Base-by-base conservation (phyloP, 2,888 invertebrate genomes). In the Rhorus exstirpatorius region DNA sequence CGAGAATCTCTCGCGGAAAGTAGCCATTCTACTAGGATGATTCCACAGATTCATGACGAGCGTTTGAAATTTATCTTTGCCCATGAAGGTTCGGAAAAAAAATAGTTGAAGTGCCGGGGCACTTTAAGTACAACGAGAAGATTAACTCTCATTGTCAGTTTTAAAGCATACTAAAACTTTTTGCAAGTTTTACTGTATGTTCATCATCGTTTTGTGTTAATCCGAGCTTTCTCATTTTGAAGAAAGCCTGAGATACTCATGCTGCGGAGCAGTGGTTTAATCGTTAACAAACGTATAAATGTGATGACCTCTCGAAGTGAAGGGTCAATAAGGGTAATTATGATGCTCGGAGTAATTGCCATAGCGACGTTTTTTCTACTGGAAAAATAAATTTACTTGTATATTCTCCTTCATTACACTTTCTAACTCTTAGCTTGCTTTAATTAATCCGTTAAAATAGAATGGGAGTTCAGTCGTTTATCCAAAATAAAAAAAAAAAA, bases 41-140 rank as follows among this genome's bases (percentile, higher is more conserved):
- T 60, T 41, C 55, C n/a, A n/a, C n/a, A n/a, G n/a, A 24, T 14
- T 79, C 72, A 53, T 74, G 74, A 74, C 79, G 74, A 68, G 74
- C 49, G 44, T 67, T 72, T 67, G 60, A 72, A 71, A 60, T 26
- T 44, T 71, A 72, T 61, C 61, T 60, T 60, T 49, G 38, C 49
- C 35, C n/a, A 61, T 35, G 10, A 72, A 35, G 24, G 24, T 0
- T 12, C 35, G 53, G 38, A 53, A n/a, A 68, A 38, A 51, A 67
- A 53, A n/a, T 38, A 53, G 4, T n/a, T 10, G 41, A 38, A 17
- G n/a, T 24, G 35, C 51, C 55, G 26, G 24, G 21, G 17, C 38
- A 2, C 41, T 55, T 24, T 0, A 17, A 44, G 38, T 72, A 35
- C 61, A 72, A 61, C 60, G 53, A 74, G 74, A 44, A 63, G 53